Base-by-base conservation (phyloP, 2,888 invertebrate genomes). In the Dinocampus coccinellae region DNA sequence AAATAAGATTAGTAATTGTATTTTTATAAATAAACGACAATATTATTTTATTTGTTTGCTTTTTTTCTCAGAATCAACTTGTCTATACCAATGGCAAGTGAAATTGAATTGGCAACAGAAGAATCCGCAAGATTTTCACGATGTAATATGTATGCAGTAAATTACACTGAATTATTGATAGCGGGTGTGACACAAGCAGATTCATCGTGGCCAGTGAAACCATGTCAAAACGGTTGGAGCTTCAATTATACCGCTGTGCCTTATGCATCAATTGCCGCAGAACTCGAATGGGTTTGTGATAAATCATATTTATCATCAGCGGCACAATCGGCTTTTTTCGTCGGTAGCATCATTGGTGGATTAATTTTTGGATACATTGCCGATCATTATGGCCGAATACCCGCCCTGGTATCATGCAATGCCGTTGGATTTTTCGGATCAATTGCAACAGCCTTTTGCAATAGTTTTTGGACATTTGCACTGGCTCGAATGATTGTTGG, bases 241-340 rank as follows among this genome's bases (percentile, higher is more conserved):
- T 97, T 94, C 85, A 94, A 96, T 83, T 91, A 90, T 73, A 93
- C 93, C 0, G 94, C 94, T 83, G 91, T 95, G 61, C 96, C 96
- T 0, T 95, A 96, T 81, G 88, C 91, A 9, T 96, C 97, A 3
- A 94, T 97, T 60, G 95, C 96, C 29, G 94, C 95, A 0, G 94
- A 97, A 94, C 88, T 94, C 85, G 92, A 94, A 83, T 97, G 96
- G 96, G 96, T 96, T 62, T 97, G 96, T 83, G 94, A 95, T 10
- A 90, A 94, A 72, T 92, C 93, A 71, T 93, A 93, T 73, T 88
- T 94, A 52, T 92, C 94, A 0, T 93, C 95, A 0, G 92, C 94
- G 9, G 93, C 96, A 0, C 95, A 95, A 83, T 93, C 95, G 0
- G 92, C 96, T 74, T 97, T 96, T 89, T 97, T 96, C 89, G 91